phyloP scores from a whole-genome alignment of 2,888 invertebrate species.

The Drosophila rubida region DNA sequence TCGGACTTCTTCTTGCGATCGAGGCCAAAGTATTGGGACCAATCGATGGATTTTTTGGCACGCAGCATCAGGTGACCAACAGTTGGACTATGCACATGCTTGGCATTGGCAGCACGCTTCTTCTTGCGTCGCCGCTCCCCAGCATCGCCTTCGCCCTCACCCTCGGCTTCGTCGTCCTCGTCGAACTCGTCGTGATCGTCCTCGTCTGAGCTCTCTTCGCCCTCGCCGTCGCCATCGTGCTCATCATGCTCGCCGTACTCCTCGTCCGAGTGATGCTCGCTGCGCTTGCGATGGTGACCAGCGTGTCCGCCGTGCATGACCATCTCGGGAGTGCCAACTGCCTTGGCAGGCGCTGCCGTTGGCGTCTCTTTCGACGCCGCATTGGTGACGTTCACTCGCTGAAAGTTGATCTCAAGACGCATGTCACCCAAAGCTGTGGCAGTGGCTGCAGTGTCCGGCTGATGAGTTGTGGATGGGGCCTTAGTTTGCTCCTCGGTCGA shows the following conservation, averaged over 20 bases:
- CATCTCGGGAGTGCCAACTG: constrained; percentile 47
- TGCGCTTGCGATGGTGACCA: constrained; percentile 79
- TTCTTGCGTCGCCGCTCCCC: constrained; percentile 85
- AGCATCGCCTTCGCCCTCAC: constrained; percentile 57
- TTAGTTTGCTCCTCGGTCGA: constrained; percentile 77
- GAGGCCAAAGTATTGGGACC: constrained; percentile 94
- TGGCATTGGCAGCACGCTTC: constrained; percentile 80
- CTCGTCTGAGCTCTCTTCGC: constrained; percentile 81
- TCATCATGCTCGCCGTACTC: constrained; percentile 80
- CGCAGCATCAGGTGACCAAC: constrained; percentile 85
- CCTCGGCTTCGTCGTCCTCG: constrained; percentile 69
- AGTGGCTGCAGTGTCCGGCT: constrained; percentile 49
- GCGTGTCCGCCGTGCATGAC: constrained; percentile 81
- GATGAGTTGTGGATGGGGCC: constrained; percentile 44
- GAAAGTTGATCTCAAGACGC: constrained; percentile 71
- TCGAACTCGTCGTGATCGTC: constrained; percentile 83
- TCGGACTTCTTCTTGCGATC: constrained; percentile 90
- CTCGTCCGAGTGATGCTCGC: constrained; percentile 72
- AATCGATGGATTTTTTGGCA: constrained; percentile 92
- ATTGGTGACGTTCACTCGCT: constrained; percentile 65
- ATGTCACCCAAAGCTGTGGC: constrained; percentile 64
- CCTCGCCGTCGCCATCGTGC: constrained; percentile 77
- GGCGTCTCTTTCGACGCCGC: constrained; percentile 27
- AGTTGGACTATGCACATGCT: constrained; percentile 53
- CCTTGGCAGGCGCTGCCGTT: constrained; percentile 22